Conservation (phyloP, 1,140 invertebrate species). For the Pteromalus puparum region DNA sequence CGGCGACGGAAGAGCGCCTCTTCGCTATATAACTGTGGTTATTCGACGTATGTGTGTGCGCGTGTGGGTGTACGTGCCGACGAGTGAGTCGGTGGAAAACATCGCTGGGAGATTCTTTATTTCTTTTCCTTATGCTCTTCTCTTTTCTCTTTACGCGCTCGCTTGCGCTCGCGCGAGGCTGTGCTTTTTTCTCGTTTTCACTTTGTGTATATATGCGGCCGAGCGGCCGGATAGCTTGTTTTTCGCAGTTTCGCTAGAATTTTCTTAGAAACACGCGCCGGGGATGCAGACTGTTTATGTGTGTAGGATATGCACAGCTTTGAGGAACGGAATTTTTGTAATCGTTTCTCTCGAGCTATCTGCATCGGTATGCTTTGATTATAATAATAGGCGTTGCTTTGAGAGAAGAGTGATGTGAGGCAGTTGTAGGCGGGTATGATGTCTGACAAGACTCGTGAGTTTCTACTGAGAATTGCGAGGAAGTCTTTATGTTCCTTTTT, state of each 20-base stretch:
- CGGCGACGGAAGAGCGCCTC: background rate
- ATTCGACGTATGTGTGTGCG: background rate
- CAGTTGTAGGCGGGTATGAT: background rate
- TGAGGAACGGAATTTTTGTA: too few species aligned
- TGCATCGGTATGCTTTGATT: background rate
- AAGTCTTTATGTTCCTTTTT: background rate
- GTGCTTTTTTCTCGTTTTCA: background rate
- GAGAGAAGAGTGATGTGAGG: background rate
- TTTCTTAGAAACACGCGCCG: background rate
- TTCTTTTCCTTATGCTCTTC: background rate
- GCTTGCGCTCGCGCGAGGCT: background rate
- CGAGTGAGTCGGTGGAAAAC: background rate
- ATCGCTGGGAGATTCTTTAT: background rate
- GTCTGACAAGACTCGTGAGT: background rate
- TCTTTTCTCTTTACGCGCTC: background rate
- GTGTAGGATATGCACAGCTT: background rate
- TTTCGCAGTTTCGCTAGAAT: background rate
- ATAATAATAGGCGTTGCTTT: background rate
- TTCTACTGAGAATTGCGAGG: background rate
- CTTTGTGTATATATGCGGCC: background rate
- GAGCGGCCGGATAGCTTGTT: background rate
- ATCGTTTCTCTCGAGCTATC: background rate
- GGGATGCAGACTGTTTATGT: background rate
- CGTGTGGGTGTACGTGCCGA: background rate
- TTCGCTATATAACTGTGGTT: background rate